Base-by-base conservation (phyloP, 1,140 invertebrate species). In the Pantala flavescens region DNA sequence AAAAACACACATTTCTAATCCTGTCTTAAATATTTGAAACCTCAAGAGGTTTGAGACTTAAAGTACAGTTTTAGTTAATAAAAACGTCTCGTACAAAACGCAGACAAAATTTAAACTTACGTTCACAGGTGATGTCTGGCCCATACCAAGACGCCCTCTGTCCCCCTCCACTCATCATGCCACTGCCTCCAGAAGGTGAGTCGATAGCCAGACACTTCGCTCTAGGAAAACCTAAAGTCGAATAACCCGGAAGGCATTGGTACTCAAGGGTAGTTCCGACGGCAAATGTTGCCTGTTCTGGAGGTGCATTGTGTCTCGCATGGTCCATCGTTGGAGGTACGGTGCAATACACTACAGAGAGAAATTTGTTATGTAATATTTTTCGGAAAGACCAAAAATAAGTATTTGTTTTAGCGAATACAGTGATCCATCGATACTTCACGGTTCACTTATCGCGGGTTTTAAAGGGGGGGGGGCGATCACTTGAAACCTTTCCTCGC, bases 121-220 rank as follows among this genome's bases (percentile, higher is more conserved):
- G 93, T 87, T 96, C 92, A 79, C 97, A 99, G 49, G 90, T 90
- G 74, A 99, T 93, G 79, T 98, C 94, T 0, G 97, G 97, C 19
- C 96, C 96, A 79, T 94, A 96, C 88, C 88, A 89, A 77, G 83
- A 82, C 21, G 86, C 86, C n/a, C 49, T 63, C 49, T 63, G 16
- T 85, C 83, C 28, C 83, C 24, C 14, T 70, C 19, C 19, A 9
- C 28, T 36, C 23, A 71, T 74, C 55, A 70, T 74, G 23, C 78
- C 77, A 74, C 77, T 78, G 75, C 91, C 90, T 5, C 92, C 92
- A 0, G 88, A 85, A 77, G 88, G 87, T 0, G 91, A 90, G 79
- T 96, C 92, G 78, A 95, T 94, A 75, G 93, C 89, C 70, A 97
- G 84, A 82, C 97, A 99, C 83, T 97, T 97, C 63, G 96, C 93